Conservation (phyloP, 2,797 vertebrate species). For the Huso huso region DNA sequence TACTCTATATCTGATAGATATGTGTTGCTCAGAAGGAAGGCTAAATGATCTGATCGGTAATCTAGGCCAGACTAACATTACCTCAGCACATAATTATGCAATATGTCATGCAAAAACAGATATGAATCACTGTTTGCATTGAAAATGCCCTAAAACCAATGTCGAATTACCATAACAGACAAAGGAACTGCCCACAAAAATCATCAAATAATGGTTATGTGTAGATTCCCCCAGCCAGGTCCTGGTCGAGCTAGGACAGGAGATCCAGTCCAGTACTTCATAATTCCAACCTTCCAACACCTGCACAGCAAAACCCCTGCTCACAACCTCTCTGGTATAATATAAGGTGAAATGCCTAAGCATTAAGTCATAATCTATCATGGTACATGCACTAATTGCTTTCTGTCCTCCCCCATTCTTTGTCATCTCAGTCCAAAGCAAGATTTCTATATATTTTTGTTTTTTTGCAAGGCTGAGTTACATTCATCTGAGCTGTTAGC, state of each 20-base stretch:
- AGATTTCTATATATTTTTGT: slow-evolving; percentile 31
- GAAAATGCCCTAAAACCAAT: background rate
- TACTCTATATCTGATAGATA: no score
- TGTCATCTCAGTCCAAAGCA: slow-evolving; percentile 48
- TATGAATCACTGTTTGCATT: background rate
- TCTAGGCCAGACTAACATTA: slow-evolving; percentile 1
- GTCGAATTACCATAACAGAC: background rate
- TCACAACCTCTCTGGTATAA: slow-evolving; percentile 27
- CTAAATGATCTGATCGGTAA: background rate
- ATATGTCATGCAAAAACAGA: slow-evolving; percentile 9
- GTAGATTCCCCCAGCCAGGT: no score
- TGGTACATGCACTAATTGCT: slow-evolving; percentile 62
- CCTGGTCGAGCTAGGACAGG: background rate
- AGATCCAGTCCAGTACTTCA: background rate
- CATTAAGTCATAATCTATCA: slow-evolving; percentile 66
- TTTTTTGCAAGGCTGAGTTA: slow-evolving; percentile 32
- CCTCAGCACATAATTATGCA: slow-evolving; percentile 1
- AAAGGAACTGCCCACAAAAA: background rate
- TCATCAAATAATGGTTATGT: background rate
- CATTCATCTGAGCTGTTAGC: slow-evolving; percentile 69
- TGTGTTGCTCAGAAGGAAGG: background rate
- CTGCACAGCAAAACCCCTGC: background rate
- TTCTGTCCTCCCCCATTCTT: slow-evolving; percentile 51
- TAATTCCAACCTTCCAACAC: background rate
- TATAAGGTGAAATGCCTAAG: slow-evolving; percentile 58